Conservation (phyloP, 2,888 invertebrate genomes). For the Xylota segnis region DNA sequence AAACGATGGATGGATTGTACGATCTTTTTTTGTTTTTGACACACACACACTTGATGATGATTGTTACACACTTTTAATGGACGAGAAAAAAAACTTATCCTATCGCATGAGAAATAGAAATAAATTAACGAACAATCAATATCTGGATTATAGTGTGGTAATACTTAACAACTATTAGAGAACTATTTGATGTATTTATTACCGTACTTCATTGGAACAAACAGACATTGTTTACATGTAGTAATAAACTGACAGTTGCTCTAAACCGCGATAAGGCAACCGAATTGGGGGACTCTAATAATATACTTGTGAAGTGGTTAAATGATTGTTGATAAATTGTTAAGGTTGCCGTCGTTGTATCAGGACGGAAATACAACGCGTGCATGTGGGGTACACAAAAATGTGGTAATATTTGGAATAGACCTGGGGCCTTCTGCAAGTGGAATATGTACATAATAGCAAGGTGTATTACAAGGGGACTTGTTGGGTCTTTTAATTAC, state of each 20-base stretch:
- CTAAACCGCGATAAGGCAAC: slow-evolving; percentile 48
- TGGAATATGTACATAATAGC: slow-evolving; percentile 1
- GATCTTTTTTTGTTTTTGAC: background rate
- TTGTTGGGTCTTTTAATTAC: too few relatives aligned
- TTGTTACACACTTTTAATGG: slow-evolving; percentile 1
- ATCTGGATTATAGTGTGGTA: slow-evolving; percentile 33
- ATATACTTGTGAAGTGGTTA: slow-evolving; percentile 46
- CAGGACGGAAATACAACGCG: background rate
- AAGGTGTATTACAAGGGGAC: slow-evolving; percentile 7
- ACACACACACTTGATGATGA: background rate
- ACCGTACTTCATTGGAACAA: slow-evolving; percentile 21
- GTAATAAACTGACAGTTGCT: slow-evolving; percentile 54
- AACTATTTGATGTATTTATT: slow-evolving; percentile 40
- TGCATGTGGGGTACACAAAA: slow-evolving; percentile 10
- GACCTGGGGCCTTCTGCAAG: slow-evolving; percentile 2
- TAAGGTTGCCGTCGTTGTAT: slow-evolving; percentile 3
- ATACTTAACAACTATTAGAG: slow-evolving; percentile 55
- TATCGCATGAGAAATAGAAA: slow-evolving; percentile 34
- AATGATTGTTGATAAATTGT: slow-evolving; percentile 42
- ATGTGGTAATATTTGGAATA: slow-evolving; percentile 24
- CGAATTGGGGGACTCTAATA: slow-evolving; percentile 27
- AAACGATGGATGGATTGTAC: slow-evolving; percentile 25
- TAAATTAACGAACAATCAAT: slow-evolving; percentile 56
- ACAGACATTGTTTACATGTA: slow-evolving; percentile 31
- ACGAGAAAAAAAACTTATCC: background rate